phyloP scores from a whole-genome alignment of 1,140 invertebrate species.

The Drosophila jambulina region DNA sequence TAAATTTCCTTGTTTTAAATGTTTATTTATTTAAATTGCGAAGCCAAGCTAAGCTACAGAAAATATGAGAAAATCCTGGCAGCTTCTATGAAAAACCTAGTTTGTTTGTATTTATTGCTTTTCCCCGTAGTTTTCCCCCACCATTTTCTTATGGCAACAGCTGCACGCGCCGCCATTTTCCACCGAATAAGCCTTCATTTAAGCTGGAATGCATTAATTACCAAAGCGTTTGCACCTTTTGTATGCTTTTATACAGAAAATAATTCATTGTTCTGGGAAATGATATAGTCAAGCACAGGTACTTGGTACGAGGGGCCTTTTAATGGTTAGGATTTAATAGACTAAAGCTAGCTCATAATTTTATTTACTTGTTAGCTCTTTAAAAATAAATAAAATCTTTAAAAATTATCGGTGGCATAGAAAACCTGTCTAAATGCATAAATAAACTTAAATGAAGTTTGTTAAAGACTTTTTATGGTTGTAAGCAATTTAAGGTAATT shows the following conservation, averaged over 20 bases:
- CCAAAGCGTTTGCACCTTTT: not conserved
- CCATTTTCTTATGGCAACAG: not conserved
- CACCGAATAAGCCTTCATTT: not conserved
- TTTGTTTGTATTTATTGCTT: not conserved
- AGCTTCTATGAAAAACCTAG: not conserved
- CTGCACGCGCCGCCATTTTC: not conserved
- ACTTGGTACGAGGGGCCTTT: not conserved
- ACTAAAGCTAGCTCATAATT: not conserved
- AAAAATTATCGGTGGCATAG: not conserved
- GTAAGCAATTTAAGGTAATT: conserved; percentile 6
- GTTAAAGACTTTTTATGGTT: not conserved
- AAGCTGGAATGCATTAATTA: not conserved
- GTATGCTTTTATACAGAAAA: too few species aligned
- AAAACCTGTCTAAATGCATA: not conserved
- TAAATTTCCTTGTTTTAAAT: not conserved
- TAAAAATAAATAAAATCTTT: not conserved
- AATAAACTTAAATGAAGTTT: not conserved
- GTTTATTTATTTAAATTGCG: not conserved
- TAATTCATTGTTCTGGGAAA: not conserved
- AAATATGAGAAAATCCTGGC: not conserved
- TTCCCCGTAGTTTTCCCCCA: not conserved
- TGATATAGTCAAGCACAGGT: too few species aligned
- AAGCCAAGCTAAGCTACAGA: not conserved
- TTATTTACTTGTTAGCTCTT: too few species aligned
- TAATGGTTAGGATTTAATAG: not conserved